phyloP scores from a whole-genome alignment of 2,797 vertebrate genomes.

The Pempheris klunzingeri region DNA sequence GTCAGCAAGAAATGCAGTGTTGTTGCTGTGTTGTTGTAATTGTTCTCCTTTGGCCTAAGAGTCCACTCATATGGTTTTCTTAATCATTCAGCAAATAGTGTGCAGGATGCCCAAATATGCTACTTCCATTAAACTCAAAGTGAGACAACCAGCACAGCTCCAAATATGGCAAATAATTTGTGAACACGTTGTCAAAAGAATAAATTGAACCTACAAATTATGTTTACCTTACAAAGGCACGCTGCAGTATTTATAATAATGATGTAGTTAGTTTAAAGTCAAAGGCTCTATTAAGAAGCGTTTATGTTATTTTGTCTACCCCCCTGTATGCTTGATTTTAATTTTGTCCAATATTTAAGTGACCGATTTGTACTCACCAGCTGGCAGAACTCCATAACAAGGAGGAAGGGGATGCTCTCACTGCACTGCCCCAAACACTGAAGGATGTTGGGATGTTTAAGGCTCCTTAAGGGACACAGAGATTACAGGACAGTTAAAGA shows the following conservation, averaged over 20 bases:
- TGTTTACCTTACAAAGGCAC: background rate
- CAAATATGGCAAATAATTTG: background rate
- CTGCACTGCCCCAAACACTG: constrained; percentile 94
- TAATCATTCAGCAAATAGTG: constrained; percentile 49
- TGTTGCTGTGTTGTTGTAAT: constrained; percentile 50
- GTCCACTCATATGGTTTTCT: constrained; percentile 53
- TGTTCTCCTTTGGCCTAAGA: constrained; percentile 64
- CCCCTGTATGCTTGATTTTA: background rate
- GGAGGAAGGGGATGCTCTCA: constrained; percentile 91
- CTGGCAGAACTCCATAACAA: constrained; percentile 97
- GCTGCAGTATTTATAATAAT: background rate
- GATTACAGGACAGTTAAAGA: background rate
- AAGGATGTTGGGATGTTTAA: constrained; percentile 94
- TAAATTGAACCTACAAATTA: background rate
- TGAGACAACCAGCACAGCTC: background rate
- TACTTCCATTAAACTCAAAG: background rate
- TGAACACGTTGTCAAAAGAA: background rate
- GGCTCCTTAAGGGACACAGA: constrained; percentile 83
- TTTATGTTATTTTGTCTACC: background rate
- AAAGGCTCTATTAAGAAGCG: background rate
- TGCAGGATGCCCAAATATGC: background rate
- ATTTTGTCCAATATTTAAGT: background rate
- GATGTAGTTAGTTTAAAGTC: background rate
- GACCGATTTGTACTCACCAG: constrained; percentile 84
- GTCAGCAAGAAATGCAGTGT: constrained; percentile 22